A percentile compares a stretch with the other conserved stretches of the same genome.
phyloP scores from a whole-genome alignment of 2,888 invertebrate genomes.

The Plagodis pulveraria region DNA sequence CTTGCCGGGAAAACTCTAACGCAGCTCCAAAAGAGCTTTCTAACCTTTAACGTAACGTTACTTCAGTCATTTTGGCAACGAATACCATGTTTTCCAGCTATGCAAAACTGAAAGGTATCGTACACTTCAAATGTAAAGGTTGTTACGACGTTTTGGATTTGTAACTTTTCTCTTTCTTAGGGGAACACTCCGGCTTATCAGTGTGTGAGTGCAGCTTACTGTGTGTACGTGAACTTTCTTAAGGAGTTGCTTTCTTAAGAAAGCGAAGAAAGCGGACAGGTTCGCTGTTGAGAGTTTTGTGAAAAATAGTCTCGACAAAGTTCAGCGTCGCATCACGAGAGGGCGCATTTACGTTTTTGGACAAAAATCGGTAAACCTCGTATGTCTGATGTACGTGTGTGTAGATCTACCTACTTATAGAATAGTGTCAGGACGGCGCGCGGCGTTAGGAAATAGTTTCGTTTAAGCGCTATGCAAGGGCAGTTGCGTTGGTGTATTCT shows the following conservation, averaged over 20 bases:
- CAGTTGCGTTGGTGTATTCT: no score
- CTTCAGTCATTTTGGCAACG: conserved; percentile 44
- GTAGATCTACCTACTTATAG: not conserved
- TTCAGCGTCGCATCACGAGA: conserved; percentile 63
- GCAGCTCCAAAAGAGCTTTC: conserved; percentile 43
- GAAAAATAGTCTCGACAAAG: conserved; percentile 69
- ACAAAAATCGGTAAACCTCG: conserved; percentile 9
- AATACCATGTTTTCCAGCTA: not conserved
- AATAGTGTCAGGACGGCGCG: not conserved
- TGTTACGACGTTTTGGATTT: conserved; percentile 49
- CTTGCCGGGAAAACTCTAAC: conserved; percentile 30
- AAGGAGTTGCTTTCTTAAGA: conserved; percentile 78
- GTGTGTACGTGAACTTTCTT: conserved; percentile 72
- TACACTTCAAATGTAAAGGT: conserved; percentile 5
- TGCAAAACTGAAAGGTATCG: conserved; percentile 34
- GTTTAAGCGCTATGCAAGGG: not conserved
- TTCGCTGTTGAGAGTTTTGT: conserved; percentile 77
- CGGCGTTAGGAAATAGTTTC: conserved; percentile 1
- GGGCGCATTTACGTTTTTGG: conserved; percentile 60
- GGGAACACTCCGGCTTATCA: conserved; percentile 28
- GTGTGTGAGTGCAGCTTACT: conserved; percentile 22
- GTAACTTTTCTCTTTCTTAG: conserved; percentile 43
- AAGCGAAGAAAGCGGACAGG: conserved; percentile 81
- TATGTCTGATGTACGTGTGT: no score
- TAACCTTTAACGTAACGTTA: conserved; percentile 8